phyloP scores from a whole-genome alignment of 2,113 vertebrate species.

The Percina caprodes region DNA sequence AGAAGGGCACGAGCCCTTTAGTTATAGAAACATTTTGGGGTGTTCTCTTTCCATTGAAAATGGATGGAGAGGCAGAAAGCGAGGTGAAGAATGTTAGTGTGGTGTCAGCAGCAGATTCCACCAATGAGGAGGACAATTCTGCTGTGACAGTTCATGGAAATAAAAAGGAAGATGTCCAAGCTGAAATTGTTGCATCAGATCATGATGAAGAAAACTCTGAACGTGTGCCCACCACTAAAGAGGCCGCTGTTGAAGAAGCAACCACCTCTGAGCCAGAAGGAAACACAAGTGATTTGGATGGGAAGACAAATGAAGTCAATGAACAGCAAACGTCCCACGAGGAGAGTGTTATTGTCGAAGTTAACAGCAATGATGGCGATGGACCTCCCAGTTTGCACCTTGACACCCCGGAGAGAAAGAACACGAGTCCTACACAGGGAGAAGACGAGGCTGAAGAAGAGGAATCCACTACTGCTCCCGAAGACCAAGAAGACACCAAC shows the following conservation, averaged over 20 bases:
- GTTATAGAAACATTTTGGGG: background rate
- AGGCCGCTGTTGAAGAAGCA: background rate
- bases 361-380: background rate
- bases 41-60: background rate
- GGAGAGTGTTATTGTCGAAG: conserved; percentile 17
- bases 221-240: background rate
- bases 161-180: conserved; percentile 7
- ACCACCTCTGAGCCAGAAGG: conserved; percentile 19
- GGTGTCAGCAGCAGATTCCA: background rate
- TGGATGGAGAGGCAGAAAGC: conserved; percentile 48
- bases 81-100: background rate
- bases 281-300: background rate
- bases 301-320: background rate
- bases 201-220: conserved; percentile 4
- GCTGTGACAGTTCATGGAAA: background rate
- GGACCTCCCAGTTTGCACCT: conserved; percentile 17
- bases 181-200: background rate
- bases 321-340: conserved; percentile 6
- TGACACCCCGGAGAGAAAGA: conserved; percentile 34
- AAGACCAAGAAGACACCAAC: background rate
- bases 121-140: background rate
- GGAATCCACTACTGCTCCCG: background rate
- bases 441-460: conserved; percentile 14
- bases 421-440: background rate
- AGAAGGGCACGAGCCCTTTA: background rate